These are phyloP conservation scores for Alligator sinensis DNA, from an alignment of 2,113 vertebrate species.

Conservation along the genomic window DNA sequence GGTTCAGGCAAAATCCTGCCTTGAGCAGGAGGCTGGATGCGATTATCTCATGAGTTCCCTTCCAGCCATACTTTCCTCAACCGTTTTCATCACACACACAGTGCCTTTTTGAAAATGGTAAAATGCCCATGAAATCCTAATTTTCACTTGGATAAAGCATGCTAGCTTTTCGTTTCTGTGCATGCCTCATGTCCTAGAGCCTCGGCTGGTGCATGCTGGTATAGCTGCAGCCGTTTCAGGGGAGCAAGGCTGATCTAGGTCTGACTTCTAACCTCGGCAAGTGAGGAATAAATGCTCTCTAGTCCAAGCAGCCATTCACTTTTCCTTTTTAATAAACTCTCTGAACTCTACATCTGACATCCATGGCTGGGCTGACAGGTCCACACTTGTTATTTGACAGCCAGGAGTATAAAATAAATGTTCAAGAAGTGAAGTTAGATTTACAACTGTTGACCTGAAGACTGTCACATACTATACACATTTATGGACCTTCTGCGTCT, in stretches of 20 bases:
- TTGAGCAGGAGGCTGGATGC: too few species aligned
- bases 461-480: background rate
- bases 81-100: too few species aligned
- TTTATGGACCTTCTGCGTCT: background rate
- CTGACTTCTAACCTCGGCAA: background rate
- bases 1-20: background rate
- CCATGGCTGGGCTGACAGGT: background rate
- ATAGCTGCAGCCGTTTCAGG: background rate
- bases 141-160: background rate
- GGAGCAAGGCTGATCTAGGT: background rate
- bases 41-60: too few species aligned
- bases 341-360: background rate
- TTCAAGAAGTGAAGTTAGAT: conserved; percentile 1
- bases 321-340: background rate
- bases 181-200: fast-evolving
- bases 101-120: background rate
- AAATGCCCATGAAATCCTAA: background rate
- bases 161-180: background rate
- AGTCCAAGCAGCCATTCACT: background rate
- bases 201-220: background rate
- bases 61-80: too few species aligned
- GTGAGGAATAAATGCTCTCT: background rate
- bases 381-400: background rate
- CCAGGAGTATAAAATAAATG: conserved; percentile 16
- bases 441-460: background rate